Conservation (phyloP, 92 coral and sea anemone species). For the Nematostella vectensis region DNA sequence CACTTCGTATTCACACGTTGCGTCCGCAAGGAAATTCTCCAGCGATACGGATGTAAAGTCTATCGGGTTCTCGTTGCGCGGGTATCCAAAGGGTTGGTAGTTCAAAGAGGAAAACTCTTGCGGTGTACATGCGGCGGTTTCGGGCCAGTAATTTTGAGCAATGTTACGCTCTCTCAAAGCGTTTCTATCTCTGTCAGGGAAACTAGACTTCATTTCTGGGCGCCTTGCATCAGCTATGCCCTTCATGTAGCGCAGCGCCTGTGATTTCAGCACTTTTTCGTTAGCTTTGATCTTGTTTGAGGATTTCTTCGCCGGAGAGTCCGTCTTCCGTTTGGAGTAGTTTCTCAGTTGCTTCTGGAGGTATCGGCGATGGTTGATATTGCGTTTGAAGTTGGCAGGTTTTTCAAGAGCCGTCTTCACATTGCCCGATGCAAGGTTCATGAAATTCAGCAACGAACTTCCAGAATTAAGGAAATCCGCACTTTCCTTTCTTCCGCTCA, state of each 20-base stretch:
- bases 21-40: constrained; percentile 49
- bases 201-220: constrained; percentile 5
- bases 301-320: constrained; percentile 37
- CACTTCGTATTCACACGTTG: constrained; percentile 31
- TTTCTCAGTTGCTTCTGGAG: constrained; percentile 88
- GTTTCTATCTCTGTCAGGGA: constrained; percentile 35
- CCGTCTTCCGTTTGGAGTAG: constrained; percentile 68
- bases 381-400: constrained; percentile 93
- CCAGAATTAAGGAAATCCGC: constrained; percentile 61
- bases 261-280: constrained; percentile 37
- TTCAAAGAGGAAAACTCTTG: neutral
- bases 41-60: constrained; percentile 17
- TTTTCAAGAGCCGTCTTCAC: constrained; percentile 93
- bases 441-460: constrained; percentile 79
- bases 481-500: constrained; percentile 20
- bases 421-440: constrained; percentile 93
- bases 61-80: constrained; percentile 37
- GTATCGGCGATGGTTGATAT: constrained; percentile 93
- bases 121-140: constrained; percentile 44
- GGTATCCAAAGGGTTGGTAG: too few relatives aligned
- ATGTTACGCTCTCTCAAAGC: constrained; percentile 54
- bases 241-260: constrained; percentile 33
- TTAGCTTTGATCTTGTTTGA: constrained; percentile 9
- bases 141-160: constrained; percentile 74
- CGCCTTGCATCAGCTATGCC: constrained; percentile 18